Percentiles rank a stretch among this genome's conserved stretches.
Conservation (phyloP, 2,113 vertebrate species). For the Rhipidura dahli region DNA sequence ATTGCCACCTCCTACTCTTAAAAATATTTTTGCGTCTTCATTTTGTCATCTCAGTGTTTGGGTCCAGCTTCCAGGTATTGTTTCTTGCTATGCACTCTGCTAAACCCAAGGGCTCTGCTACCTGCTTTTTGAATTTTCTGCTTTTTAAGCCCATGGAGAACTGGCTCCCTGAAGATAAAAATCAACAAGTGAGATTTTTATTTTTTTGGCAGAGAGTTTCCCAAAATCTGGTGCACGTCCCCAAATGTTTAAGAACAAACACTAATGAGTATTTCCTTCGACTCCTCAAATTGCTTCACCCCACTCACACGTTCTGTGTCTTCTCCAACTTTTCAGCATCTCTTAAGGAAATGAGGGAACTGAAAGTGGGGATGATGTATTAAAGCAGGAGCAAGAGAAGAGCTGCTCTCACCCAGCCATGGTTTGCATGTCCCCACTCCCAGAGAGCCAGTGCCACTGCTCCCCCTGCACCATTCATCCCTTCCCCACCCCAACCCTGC, state of each 20-base stretch:
- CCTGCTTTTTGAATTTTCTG: not conserved
- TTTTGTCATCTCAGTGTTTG: constrained; percentile 31
- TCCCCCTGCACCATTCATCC: not conserved
- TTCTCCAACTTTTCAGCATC: not conserved
- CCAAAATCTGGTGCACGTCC: fast-evolving
- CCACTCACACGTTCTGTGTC: not conserved
- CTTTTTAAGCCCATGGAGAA: not conserved
- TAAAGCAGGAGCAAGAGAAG: not conserved
- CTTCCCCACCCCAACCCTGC: not conserved
- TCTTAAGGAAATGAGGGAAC: not conserved
- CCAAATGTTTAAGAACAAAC: not conserved
- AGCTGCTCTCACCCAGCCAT: not conserved
- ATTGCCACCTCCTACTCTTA: constrained; percentile 16
- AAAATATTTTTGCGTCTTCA: not conserved
- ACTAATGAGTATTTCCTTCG: not conserved
- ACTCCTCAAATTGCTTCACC: not conserved
- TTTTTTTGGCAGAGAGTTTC: not conserved
- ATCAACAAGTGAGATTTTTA: not conserved
- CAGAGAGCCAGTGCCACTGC: not conserved
- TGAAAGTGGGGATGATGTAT: not conserved
- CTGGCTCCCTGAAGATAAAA: not conserved
- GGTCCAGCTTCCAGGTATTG: constrained; percentile 41
- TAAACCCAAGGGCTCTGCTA: not conserved
- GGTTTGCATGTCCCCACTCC: not conserved
- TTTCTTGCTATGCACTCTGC: not conserved